A percentile compares a stretch with the other conserved stretches of the same genome.
These are phyloP conservation scores for Drosophila arizonae DNA, from an alignment of 1,140 invertebrate genomes.

Conservation along the genomic window DNA sequence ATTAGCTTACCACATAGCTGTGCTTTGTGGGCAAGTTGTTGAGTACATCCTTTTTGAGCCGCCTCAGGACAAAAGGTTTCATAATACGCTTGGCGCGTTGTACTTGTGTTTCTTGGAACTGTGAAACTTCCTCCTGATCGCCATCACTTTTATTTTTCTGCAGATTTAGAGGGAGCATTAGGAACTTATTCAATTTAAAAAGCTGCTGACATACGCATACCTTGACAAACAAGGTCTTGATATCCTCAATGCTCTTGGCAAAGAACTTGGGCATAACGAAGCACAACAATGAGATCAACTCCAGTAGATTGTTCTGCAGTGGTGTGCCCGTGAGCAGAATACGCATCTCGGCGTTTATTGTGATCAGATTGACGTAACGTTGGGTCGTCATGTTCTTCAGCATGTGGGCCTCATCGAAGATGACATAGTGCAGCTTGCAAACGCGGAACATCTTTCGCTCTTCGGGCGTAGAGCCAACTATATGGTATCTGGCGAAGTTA, in stretches of 20 bases:
- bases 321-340: constrained; percentile 96
- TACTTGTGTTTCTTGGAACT: constrained; percentile 94
- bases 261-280: constrained; percentile 99
- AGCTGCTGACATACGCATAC: constrained; percentile 19
- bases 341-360: constrained; percentile 92
- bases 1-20: constrained; percentile 85
- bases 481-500: constrained; percentile 85
- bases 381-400: constrained; percentile 97
- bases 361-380: constrained; percentile 94
- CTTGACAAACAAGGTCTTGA: constrained; percentile 93
- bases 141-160: constrained; percentile 82
- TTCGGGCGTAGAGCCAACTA: constrained; percentile 91
- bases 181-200: background rate
- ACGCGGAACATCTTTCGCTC: constrained; percentile 96
- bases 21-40: constrained; percentile 91
- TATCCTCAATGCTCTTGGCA: constrained; percentile 92
- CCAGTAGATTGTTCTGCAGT: constrained; percentile 97
- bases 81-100: constrained; percentile 97
- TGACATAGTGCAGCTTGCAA: constrained; percentile 93
- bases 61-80: constrained; percentile 96
- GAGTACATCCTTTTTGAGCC: constrained; percentile 94
- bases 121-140: constrained; percentile 85
- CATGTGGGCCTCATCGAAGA: constrained; percentile 99
- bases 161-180: background rate
- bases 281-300: constrained; percentile 96